A percentile compares a stretch with the other conserved stretches of the same genome.
Evolutionary conservation across 53 echinoderm and acorn worm species (phyloP).

Genomic region (Echinometra lucunter): DNA sequence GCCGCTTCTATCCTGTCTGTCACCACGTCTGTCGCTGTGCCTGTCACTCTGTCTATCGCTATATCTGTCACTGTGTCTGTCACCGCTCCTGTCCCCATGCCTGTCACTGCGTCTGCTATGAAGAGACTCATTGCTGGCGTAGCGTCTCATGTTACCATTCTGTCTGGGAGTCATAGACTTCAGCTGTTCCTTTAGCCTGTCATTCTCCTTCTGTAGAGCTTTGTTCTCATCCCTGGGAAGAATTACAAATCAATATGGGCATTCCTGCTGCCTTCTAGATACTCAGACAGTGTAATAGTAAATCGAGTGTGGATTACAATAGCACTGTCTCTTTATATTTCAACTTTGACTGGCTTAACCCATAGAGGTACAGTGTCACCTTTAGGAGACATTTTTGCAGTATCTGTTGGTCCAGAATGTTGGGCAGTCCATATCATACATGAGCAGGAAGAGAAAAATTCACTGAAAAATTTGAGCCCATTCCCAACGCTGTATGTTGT

Average conservation of each 20-base stretch:
- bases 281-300: background rate
- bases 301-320: background rate
- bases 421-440: too few species aligned
- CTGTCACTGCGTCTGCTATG: constrained; percentile 71
- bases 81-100: constrained; percentile 32
- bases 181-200: constrained; percentile 61
- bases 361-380: too few species aligned
- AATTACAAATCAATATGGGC: background rate
- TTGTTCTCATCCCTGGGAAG: constrained; percentile 76
- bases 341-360: too few species aligned
- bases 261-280: background rate
- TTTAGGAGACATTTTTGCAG: too few species aligned
- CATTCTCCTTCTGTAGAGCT: constrained; percentile 73
- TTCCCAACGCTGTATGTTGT: too few species aligned
- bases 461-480: too few species aligned
- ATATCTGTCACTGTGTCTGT: constrained; percentile 62
- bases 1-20: constrained; percentile 42
- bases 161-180: constrained; percentile 74
- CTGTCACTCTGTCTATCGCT: constrained; percentile 56
- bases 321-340: background rate
- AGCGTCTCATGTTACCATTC: constrained; percentile 75
- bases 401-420: too few species aligned
- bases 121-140: constrained; percentile 84
- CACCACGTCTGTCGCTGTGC: constrained; percentile 36
- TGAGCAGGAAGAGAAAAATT: too few species aligned